phyloP scores from a whole-genome alignment of 2,797 vertebrate species.

The Sciurus vulgaris region DNA sequence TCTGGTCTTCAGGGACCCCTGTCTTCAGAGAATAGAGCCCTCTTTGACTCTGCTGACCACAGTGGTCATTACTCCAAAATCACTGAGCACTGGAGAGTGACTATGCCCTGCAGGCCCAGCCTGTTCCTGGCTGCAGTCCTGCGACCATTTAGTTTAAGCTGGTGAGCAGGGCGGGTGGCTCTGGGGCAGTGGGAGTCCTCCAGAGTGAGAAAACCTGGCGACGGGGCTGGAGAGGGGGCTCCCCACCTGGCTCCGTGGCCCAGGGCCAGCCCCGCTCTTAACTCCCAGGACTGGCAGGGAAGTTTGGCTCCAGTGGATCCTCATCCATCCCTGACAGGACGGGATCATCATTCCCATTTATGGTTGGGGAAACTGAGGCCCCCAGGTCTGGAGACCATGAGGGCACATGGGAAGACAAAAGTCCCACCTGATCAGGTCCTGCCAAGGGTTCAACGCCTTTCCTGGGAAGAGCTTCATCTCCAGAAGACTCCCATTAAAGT shows the following conservation, averaged over 20 bases:
- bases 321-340: neutral
- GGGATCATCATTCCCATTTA: neutral
- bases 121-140: conserved; percentile 84
- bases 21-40: conserved; percentile 84
- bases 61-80: conserved; percentile 84
- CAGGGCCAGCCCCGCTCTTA: neutral
- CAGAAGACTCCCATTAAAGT: neutral
- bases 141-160: conserved; percentile 85
- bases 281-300: neutral
- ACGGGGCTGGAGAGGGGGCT: conserved; percentile 53
- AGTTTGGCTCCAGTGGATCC: neutral
- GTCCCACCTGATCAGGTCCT: neutral
- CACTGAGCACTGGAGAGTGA: conserved; percentile 80
- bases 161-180: conserved; percentile 66
- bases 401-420: neutral
- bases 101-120: conserved; percentile 81
- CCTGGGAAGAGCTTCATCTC: neutral
- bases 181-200: conserved; percentile 83
- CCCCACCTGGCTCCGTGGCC: neutral
- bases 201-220: conserved; percentile 65
- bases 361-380: neutral
- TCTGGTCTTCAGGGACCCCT: neutral
- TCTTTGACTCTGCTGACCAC: conserved; percentile 83
- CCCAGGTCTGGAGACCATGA: neutral
- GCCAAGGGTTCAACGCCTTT: neutral